Evolutionary conservation across 2,113 vertebrate genomes (phyloP).

Genomic region (Burhinus oedicnemus): DNA sequence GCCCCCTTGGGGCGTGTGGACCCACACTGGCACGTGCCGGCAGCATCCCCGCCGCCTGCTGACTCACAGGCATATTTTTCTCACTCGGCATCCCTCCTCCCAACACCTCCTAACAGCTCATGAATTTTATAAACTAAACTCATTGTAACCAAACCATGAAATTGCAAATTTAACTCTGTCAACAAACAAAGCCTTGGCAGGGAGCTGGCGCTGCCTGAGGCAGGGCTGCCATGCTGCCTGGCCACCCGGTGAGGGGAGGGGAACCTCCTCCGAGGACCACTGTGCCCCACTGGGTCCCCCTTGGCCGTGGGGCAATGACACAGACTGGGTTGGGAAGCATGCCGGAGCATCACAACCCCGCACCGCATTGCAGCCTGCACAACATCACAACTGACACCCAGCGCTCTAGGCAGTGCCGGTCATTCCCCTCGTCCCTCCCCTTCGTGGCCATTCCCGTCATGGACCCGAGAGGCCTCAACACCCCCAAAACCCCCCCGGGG

Average conservation of each 20-base stretch:
- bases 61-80: neutral
- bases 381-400: fast-evolving
- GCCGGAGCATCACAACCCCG: neutral
- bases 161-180: slow-evolving; percentile 61
- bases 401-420: fast-evolving
- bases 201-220: neutral
- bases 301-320: fast-evolving
- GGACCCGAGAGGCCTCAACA: neutral
- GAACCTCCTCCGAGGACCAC: neutral
- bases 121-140: slow-evolving; percentile 64
- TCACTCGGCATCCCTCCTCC: neutral
- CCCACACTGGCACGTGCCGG: neutral
- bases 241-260: neutral
- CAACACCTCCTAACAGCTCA: slow-evolving; percentile 31
- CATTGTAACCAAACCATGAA: slow-evolving; percentile 70
- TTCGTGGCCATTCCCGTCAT: fast-evolving
- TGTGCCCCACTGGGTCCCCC: fast-evolving
- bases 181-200: slow-evolving; percentile 43
- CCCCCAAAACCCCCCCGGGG: fast-evolving
- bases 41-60: neutral
- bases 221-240: neutral
- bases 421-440: neutral
- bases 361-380: neutral
- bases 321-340: fast-evolving
- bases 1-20: neutral